Evolutionary conservation across 2,113 vertebrate species (phyloP).

Genomic region (Sceloporus tristichus): DNA sequence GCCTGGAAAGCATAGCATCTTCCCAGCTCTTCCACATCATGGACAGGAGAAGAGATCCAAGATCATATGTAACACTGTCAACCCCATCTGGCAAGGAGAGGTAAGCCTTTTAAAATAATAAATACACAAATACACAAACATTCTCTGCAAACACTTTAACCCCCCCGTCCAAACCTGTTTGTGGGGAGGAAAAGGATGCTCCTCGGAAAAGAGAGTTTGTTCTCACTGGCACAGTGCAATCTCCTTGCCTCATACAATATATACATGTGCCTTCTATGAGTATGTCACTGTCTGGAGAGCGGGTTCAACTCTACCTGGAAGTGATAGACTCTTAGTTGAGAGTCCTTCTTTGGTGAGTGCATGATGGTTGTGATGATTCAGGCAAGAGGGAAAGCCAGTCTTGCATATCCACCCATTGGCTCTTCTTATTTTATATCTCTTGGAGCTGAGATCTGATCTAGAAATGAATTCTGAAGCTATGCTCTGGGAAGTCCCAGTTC

Average conservation of each 20-base stretch:
- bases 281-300: too few relatives aligned
- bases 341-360: background rate
- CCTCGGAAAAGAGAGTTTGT: background rate
- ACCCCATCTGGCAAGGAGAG: slow-evolving; percentile 94
- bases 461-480: background rate
- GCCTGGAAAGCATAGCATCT: slow-evolving; percentile 97
- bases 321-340: background rate
- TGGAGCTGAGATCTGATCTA: background rate
- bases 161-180: background rate
- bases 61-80: slow-evolving; percentile 93
- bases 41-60: slow-evolving; percentile 95
- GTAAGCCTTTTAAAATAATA: slow-evolving; percentile 71
- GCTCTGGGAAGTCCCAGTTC: background rate
- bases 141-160: background rate
- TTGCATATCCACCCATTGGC: background rate
- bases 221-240: background rate
- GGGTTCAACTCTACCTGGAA: background rate
- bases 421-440: background rate
- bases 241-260: background rate
- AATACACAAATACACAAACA: background rate
- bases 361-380: too few relatives aligned
- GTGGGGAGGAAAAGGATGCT: background rate
- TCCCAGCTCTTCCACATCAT: slow-evolving; percentile 94
- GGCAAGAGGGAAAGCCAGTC: too few relatives aligned
- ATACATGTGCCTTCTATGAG: background rate